These are phyloP conservation scores for Peromyscus maniculatus DNA, from an alignment of 2,113 vertebrate species.

Conservation along the genomic window DNA sequence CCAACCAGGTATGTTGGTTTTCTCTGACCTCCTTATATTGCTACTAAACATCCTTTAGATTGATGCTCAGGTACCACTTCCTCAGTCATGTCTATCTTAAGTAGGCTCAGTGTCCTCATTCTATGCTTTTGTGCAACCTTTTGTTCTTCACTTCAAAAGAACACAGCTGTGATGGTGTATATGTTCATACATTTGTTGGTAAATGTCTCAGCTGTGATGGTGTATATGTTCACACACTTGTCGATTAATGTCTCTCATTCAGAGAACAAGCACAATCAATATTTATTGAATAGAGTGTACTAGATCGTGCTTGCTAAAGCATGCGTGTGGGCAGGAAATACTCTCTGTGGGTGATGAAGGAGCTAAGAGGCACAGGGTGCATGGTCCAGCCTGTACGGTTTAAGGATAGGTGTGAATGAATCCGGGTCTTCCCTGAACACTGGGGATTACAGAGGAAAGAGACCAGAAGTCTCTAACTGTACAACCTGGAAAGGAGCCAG, in stretches of 20 bases:
- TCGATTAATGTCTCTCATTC: neutral
- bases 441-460: neutral
- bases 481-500: neutral
- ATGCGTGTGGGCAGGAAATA: neutral
- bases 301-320: neutral
- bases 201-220: constrained; percentile 1
- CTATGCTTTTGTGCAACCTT: neutral
- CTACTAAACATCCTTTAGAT: neutral
- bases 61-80: neutral
- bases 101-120: neutral
- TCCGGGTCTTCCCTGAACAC: neutral
- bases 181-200: neutral
- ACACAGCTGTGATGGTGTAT: neutral
- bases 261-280: neutral
- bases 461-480: neutral
- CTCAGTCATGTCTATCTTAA: neutral
- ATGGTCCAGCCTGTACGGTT: neutral
- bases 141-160: neutral
- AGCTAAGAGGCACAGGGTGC: neutral
- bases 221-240: neutral
- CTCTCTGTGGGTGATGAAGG: neutral
- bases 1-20: neutral
- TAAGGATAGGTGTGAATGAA: neutral
- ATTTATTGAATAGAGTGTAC: neutral
- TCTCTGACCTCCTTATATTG: neutral